phyloP scores from a whole-genome alignment of 2,888 invertebrate species.

The Drepanosiphum platanoidis region DNA sequence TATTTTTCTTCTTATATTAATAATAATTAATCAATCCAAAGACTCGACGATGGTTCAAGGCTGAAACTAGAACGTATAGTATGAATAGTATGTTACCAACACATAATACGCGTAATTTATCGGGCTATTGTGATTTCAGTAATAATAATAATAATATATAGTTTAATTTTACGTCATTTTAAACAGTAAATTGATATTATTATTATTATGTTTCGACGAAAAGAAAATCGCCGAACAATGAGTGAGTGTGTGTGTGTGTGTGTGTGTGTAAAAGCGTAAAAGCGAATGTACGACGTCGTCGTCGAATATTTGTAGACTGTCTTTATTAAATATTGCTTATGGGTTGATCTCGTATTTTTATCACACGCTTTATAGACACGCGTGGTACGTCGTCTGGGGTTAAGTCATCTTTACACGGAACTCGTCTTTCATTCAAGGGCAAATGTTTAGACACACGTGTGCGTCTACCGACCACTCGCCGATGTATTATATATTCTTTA shows the following conservation, averaged over 20 bases:
- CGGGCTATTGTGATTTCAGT: too few species aligned
- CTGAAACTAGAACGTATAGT: too few species aligned
- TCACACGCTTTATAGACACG: not conserved
- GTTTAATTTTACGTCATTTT: too few species aligned
- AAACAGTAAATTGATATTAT: not conserved
- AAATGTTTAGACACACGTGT: not conserved
- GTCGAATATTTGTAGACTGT: not conserved
- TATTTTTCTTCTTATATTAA: too few species aligned
- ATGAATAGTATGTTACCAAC: too few species aligned
- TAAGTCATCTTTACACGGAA: not conserved
- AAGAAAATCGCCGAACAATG: not conserved
- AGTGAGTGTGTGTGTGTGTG: too few species aligned
- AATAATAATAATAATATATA: too few species aligned
- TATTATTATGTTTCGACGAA: not conserved
- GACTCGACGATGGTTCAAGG: too few species aligned
- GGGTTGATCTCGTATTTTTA: constrained; percentile 4
- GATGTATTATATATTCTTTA: not conserved
- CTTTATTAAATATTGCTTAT: not conserved
- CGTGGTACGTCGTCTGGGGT: too few species aligned
- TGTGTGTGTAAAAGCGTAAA: too few species aligned
- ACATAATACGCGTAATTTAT: too few species aligned
- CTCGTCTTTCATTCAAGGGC: constrained; percentile 18
- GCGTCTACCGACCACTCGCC: not conserved
- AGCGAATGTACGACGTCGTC: not conserved
- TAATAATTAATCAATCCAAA: too few species aligned